Evolutionary conservation across 2,888 invertebrate genomes (phyloP).

Genomic region (Cantharis rustica): DNA sequence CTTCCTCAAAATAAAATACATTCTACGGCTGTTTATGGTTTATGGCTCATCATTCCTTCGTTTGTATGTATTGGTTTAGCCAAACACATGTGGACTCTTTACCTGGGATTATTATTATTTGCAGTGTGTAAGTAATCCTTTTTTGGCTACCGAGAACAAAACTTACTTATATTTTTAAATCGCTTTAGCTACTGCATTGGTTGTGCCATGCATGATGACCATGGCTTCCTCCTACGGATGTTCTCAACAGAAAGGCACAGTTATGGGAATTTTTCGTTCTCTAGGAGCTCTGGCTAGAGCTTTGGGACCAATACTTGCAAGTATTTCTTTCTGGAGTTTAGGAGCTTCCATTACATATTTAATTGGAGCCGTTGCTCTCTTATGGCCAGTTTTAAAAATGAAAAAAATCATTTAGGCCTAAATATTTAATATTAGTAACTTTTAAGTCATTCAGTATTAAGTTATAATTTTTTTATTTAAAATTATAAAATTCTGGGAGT

Average conservation of each 20-base stretch:
- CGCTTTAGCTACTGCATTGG: conserved; percentile 80
- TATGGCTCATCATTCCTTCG: conserved; percentile 84
- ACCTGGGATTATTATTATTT: conserved; percentile 83
- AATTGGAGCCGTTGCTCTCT: conserved; percentile 74
- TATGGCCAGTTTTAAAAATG: conserved; percentile 76
- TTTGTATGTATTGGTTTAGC: conserved; percentile 86
- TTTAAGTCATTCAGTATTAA: background rate
- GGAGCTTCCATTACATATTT: conserved; percentile 84
- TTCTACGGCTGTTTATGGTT: conserved; percentile 72
- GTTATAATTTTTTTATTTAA: conserved; percentile 10
- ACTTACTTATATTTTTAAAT: conserved; percentile 14
- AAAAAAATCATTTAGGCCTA: conserved; percentile 38
- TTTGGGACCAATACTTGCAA: conserved; percentile 86
- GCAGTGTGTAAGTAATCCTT: conserved; percentile 77
- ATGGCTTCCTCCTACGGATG: conserved; percentile 85
- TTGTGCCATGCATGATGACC: conserved; percentile 94
- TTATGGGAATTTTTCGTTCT: conserved; percentile 92
- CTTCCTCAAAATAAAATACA: conserved; percentile 75
- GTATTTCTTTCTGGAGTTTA: conserved; percentile 89
- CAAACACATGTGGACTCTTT: conserved; percentile 64
- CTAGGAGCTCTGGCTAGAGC: conserved; percentile 93
- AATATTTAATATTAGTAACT: background rate
- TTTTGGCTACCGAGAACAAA: background rate
- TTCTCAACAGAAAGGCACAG: conserved; percentile 84
- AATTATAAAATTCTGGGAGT: background rate